Base-by-base conservation (phyloP, 2,888 invertebrate species). In the Drosophila incognita region DNA sequence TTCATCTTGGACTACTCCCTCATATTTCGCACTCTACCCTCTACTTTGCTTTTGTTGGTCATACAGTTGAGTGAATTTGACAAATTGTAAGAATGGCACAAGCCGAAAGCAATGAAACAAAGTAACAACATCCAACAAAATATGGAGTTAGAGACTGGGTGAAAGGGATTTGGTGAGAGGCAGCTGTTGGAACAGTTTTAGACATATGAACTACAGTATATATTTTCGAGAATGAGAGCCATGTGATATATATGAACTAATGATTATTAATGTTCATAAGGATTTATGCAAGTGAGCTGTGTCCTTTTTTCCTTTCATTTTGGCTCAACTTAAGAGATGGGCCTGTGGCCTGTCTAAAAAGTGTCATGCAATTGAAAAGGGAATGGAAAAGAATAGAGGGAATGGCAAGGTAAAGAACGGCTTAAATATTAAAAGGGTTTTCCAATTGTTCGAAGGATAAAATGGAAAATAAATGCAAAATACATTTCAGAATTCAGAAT, bases 51-150 rank as follows among this genome's bases (percentile, higher is more conserved):
- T 64, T 24, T 57, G 33, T 64, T 64, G 78, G 57, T 71, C 69
- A 74, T 74, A 35, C 87, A 89, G 89, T 74, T 87, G 89, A 89
- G 74, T 89, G 85, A 89, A 80, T 86, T 85, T 82, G 90, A 86
- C 88, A 86, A 86, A 89, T 86, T 87, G 83, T 89, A 70, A 76
- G 58, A 80, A 76, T 82, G 83, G 70, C 74, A 71, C 72, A 71
- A 70, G 79, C 62, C 70, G 70, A 62, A 67, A 29, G 53, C 48
- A 52, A 48, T n/a, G 46, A 59, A 46, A 68, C 56, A 11, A 36
- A 18, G 24, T 24, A 66, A 42, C 21, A 46, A 35, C 24, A 54
- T 21, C 33, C 33, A 51, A 51, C n/a, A 56, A 53, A 42, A 54
- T 40, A 59, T 21, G 27, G 58, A 54, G 31, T 42, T 42, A 29